These are phyloP conservation scores for Holacanthus passer DNA, from an alignment of 2,113 vertebrate species.

Conservation along the genomic window DNA sequence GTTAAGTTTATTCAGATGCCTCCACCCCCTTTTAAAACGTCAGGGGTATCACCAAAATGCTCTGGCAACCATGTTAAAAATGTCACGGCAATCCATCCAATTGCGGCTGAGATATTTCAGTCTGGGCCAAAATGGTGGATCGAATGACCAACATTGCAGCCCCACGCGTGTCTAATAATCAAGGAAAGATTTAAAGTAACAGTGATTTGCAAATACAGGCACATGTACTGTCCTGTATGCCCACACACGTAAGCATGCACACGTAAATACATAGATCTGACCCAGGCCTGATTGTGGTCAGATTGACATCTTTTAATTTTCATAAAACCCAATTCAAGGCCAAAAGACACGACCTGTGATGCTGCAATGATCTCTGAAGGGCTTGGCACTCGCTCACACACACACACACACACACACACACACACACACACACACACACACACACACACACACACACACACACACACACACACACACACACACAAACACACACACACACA, in stretches of 20 bases:
- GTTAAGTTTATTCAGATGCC: constrained; percentile 7
- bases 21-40: background rate
- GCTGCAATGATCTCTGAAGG: constrained; percentile 45
- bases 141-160: background rate
- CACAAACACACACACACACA: background rate
- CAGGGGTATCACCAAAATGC: background rate
- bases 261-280: constrained; percentile 14
- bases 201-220: constrained; percentile 2
- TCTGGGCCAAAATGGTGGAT: background rate
- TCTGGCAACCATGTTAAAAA: too few species aligned
- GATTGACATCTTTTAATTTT: constrained; percentile 69
- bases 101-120: constrained; percentile 7
- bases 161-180: background rate
- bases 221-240: background rate
- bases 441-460: background rate
- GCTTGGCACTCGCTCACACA: background rate
- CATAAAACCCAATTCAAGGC: constrained; percentile 55
- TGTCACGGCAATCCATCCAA: background rate
- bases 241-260: background rate
- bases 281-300: background rate
- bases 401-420: background rate
- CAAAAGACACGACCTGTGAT: constrained; percentile 49
- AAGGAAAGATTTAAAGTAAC: background rate
- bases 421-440: background rate
- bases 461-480: background rate